phyloP scores from a whole-genome alignment of 2,113 vertebrate species.

The Coracopsis vasa region DNA sequence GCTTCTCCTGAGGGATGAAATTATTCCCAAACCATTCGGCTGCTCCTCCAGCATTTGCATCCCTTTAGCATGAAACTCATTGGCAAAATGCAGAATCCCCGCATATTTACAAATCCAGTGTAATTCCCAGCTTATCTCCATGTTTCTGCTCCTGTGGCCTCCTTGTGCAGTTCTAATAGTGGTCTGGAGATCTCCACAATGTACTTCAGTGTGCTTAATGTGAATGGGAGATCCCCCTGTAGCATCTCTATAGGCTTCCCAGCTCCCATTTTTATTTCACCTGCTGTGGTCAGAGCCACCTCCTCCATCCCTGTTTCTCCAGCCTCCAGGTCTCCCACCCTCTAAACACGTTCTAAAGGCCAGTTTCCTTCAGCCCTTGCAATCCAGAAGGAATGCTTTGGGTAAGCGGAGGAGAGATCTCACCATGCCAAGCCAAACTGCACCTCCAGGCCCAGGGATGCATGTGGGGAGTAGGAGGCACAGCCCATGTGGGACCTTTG shows the following conservation, averaged over 20 bases:
- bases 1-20: background rate
- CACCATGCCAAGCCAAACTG: background rate
- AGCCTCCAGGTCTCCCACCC: background rate
- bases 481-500: background rate
- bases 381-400: fast-evolving
- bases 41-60: background rate
- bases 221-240: background rate
- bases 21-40: background rate
- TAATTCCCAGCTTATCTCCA: background rate
- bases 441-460: background rate
- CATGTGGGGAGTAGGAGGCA: background rate
- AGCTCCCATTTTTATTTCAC: background rate
- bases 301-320: background rate
- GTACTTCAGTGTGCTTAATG: background rate
- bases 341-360: background rate
- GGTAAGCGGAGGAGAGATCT: background rate
- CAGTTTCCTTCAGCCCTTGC: background rate
- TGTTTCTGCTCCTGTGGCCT: background rate
- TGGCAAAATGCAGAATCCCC: background rate
- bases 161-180: background rate
- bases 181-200: background rate
- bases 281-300: background rate
- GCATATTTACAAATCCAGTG: background rate
- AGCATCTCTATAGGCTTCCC: background rate
- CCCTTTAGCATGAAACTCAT: background rate